Conservation (phyloP, 1,140 invertebrate genomes). For the Diabrotica virgifera region DNA sequence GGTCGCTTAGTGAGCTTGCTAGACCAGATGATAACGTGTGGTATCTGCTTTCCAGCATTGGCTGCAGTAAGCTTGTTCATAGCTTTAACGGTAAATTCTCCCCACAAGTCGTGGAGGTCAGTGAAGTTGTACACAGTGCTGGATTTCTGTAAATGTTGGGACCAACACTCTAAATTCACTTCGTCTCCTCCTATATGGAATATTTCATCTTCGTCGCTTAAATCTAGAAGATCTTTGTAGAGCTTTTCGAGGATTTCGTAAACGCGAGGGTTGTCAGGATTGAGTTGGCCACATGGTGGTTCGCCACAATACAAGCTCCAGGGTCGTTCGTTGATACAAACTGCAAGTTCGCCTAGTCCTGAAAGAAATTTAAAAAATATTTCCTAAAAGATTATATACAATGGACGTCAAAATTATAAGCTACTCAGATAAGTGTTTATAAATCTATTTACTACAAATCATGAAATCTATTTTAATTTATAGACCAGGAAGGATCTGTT, state of each 20-base stretch:
- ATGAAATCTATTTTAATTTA: too few species aligned
- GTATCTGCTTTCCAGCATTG: conserved; percentile 62
- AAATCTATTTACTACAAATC: too few species aligned
- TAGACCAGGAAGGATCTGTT: too few species aligned
- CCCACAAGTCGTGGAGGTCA: conserved; percentile 73
- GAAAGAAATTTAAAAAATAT: not conserved
- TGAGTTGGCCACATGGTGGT: conserved; percentile 80
- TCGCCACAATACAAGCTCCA: conserved; percentile 77
- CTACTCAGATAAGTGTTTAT: too few species aligned
- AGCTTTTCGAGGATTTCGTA: conserved; percentile 66
- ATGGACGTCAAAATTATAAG: too few species aligned
- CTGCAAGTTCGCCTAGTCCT: conserved; percentile 63
- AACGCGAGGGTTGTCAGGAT: conserved; percentile 73
- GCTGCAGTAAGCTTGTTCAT: conserved; percentile 60
- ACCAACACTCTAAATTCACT: conserved; percentile 74
- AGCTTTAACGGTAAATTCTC: conserved; percentile 68
- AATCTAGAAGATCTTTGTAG: conserved; percentile 64
- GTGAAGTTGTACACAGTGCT: conserved; percentile 62
- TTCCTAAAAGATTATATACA: too few species aligned
- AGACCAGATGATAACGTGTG: conserved; percentile 72
- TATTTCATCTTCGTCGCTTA: conserved; percentile 63
- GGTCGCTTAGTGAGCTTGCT: conserved; percentile 72
- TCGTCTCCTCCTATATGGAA: conserved; percentile 85
- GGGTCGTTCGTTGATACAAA: conserved; percentile 72
- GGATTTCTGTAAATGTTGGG: conserved; percentile 55